These are phyloP conservation scores for Drosophila acutilabella DNA, from an alignment of 2,888 invertebrate genomes.

Conservation along the genomic window DNA sequence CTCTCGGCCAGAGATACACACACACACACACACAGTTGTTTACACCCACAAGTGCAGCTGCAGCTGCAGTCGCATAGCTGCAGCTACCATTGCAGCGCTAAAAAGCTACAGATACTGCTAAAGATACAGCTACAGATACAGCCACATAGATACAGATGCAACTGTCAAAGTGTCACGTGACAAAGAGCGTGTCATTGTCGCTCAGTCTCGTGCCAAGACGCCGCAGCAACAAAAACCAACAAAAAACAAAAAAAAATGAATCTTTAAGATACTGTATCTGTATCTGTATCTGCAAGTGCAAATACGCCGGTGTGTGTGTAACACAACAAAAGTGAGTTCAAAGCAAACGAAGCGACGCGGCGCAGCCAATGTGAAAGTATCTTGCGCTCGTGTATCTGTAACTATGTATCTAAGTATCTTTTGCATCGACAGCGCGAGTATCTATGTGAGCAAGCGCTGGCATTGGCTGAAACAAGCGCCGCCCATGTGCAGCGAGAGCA, in stretches of 20 bases:
- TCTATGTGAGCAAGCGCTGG: slow-evolving; percentile 47
- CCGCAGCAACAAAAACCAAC: slow-evolving; percentile 6
- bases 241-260: slow-evolving; percentile 13
- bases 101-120: slow-evolving; percentile 27
- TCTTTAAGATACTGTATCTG: slow-evolving; percentile 51
- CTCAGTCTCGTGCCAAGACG: slow-evolving; percentile 63
- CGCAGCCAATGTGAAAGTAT: slow-evolving; percentile 43
- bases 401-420: slow-evolving; percentile 14
- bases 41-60: slow-evolving; percentile 51
- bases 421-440: slow-evolving; percentile 29
- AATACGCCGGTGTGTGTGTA: slow-evolving; percentile 8
- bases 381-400: slow-evolving; percentile 19
- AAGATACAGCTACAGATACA: slow-evolving; percentile 29
- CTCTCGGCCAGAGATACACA: slow-evolving; percentile 23
- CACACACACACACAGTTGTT: slow-evolving; percentile 1
- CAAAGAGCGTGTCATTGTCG: slow-evolving; percentile 51
- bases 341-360: slow-evolving; percentile 31
- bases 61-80: slow-evolving; percentile 25
- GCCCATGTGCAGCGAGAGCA: slow-evolving; percentile 36
- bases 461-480: slow-evolving; percentile 62
- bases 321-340: slow-evolving; percentile 31
- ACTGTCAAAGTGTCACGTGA: slow-evolving; percentile 70
- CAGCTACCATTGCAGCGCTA: slow-evolving; percentile 16
- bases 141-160: slow-evolving; percentile 45
- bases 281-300: slow-evolving; percentile 29